These are phyloP conservation scores for Drosophila insularis DNA, from an alignment of 1,140 invertebrate genomes.

Conservation along the genomic window DNA sequence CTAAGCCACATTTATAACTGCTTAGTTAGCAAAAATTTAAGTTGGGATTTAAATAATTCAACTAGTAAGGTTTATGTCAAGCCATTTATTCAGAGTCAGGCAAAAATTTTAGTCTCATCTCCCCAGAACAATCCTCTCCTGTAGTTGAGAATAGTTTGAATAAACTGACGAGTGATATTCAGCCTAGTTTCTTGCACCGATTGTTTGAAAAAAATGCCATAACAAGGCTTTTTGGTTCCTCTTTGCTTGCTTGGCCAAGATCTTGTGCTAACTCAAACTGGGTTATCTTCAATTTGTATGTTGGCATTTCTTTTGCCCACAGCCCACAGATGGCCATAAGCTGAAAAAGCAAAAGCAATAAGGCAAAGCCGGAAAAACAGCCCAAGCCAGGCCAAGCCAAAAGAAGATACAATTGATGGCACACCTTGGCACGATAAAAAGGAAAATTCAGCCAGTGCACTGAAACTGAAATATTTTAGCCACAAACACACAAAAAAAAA, in stretches of 20 bases:
- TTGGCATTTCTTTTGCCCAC: conserved; percentile 51
- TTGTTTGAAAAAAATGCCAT: not conserved
- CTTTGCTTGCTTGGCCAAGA: not conserved
- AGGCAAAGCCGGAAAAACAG: conserved; percentile 34
- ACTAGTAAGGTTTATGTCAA: too few species aligned
- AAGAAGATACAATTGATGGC: conserved; percentile 74
- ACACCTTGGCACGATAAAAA: conserved; percentile 80
- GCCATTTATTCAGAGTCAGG: too few species aligned
- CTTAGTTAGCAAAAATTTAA: too few species aligned
- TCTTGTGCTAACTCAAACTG: conserved; percentile 31
- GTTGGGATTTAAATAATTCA: too few species aligned
- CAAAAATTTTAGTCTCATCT: too few species aligned
- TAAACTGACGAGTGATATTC: not conserved
- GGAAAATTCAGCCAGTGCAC: conserved; percentile 76
- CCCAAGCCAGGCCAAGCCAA: not conserved
- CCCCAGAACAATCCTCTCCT: not conserved
- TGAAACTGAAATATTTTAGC: conserved; percentile 70
- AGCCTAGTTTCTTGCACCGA: not conserved
- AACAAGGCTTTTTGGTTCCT: not conserved
- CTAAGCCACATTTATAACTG: too few species aligned
- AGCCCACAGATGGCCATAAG: conserved; percentile 39
- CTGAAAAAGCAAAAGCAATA: conserved; percentile 34
- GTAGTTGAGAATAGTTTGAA: not conserved
- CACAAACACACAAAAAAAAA: conserved; percentile 25
- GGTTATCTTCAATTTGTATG: conserved; percentile 54